These are phyloP conservation scores for Rhamnusium bicolor DNA, from an alignment of 2,888 invertebrate species.

Conservation along the genomic window DNA sequence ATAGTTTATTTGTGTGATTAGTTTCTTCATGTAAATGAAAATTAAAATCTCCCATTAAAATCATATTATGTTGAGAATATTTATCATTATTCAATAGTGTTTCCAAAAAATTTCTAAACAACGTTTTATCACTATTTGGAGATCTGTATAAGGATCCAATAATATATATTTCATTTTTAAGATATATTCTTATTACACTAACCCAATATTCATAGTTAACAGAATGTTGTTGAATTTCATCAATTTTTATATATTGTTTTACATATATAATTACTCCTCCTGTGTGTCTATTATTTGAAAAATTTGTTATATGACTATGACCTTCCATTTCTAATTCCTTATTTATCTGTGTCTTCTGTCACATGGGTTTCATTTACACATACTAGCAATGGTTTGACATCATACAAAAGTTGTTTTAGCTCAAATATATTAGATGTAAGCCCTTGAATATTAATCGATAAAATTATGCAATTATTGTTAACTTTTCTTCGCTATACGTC, in stretches of 20 bases:
- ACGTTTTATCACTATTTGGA: no score
- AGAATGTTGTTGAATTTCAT: background rate
- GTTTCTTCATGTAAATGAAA: no score
- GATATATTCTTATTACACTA: no score
- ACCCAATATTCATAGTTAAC: no score
- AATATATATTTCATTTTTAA: no score
- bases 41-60: no score
- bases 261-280: background rate
- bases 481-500: conserved; percentile 4
- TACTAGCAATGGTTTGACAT: background rate
- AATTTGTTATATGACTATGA: background rate
- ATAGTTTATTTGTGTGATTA: no score
- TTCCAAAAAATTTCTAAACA: no score
- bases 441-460: background rate
- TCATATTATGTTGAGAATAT: no score
- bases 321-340: conserved; percentile 9
- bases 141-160: no score
- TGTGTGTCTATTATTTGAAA: conserved; percentile 1
- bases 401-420: background rate
- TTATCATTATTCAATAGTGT: no score
- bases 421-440: background rate
- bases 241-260: background rate
- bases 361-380: conserved; percentile 12
- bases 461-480: background rate
- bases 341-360: background rate